Base-by-base conservation (phyloP, 2,888 invertebrate species). In the Tuberolachnus salignus region DNA sequence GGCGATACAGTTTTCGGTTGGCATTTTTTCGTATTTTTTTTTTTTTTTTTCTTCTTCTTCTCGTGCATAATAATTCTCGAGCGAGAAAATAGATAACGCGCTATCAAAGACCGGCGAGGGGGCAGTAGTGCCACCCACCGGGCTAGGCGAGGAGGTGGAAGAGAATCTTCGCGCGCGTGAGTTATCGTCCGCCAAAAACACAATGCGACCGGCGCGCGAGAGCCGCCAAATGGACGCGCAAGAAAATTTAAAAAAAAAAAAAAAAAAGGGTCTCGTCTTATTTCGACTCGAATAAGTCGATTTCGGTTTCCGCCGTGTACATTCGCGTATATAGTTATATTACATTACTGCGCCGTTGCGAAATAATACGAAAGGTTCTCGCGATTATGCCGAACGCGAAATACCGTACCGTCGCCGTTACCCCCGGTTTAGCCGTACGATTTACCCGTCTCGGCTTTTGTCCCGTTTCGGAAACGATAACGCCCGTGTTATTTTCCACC, bases 1-100 rank as follows among this genome's bases (percentile, higher is more conserved):
- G n/a, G n/a, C 66, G 75, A 66, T 75, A 75, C 75, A 66, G 57
- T 75, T n/a, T n/a, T 64, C 55, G 66, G 66, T 66, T 57, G 55
- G 66, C 23, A 42, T 57, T 75, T 75, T 70, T 53, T 70, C n/a
- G 1, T 64, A 59, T 57, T 34, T 34, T 34, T 6, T 34, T 34
- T 34, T 6, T 3, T 34, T 34, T 34, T 34, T 34, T 34, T 34
- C 34, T 34, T 6, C 6, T 34, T 34, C 6, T 34, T 6, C 34
- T 6, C 34, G 34, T 59, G 57, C 46, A 69, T 69, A 70, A 75
- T 75, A 67, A 75, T 75, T 57, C 75, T 57, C 13, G 21, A 46
- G 46, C 75, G 34, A 67, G 66, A 46, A 34, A 75, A 57, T 11
- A 75, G 74, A 74, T 74, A 74, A 74, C 63, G 61, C 51, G 44